Conservation (phyloP, 2,113 vertebrate species). For the Lepus timidus region DNA sequence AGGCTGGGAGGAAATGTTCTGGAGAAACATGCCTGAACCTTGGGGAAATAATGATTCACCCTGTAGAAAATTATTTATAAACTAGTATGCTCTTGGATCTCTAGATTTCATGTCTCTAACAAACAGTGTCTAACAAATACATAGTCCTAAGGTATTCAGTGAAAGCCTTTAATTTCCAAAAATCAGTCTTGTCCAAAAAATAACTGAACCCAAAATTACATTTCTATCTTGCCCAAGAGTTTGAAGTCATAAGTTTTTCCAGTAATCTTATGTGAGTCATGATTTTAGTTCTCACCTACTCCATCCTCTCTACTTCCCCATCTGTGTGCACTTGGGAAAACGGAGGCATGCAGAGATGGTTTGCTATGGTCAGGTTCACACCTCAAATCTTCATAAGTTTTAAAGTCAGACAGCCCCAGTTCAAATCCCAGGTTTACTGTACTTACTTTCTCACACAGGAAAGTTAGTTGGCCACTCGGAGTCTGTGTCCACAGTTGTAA, state of each 20-base stretch:
- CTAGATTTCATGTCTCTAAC: neutral
- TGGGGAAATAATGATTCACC: neutral
- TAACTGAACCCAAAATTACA: neutral
- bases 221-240: constrained; percentile 22
- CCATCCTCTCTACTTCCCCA: neutral
- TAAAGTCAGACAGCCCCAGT: neutral
- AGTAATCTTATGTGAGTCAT: constrained; percentile 1
- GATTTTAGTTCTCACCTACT: neutral
- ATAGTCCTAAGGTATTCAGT: neutral
- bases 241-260: neutral
- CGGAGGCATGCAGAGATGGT: neutral
- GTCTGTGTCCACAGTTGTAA: neutral
- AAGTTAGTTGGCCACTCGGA: neutral
- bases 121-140: neutral
- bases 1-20: neutral
- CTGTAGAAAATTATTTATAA: neutral
- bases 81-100: neutral
- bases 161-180: neutral
- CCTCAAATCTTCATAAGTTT: neutral
- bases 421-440: neutral
- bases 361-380: neutral
- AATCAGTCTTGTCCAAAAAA: neutral
- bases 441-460: neutral
- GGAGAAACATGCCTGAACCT: neutral
- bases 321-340: neutral